A percentile compares a stretch with the other conserved stretches of the same genome.
These are phyloP conservation scores for Cryptocephalus primarius DNA, from an alignment of 2,888 invertebrate species.

Conservation along the genomic window DNA sequence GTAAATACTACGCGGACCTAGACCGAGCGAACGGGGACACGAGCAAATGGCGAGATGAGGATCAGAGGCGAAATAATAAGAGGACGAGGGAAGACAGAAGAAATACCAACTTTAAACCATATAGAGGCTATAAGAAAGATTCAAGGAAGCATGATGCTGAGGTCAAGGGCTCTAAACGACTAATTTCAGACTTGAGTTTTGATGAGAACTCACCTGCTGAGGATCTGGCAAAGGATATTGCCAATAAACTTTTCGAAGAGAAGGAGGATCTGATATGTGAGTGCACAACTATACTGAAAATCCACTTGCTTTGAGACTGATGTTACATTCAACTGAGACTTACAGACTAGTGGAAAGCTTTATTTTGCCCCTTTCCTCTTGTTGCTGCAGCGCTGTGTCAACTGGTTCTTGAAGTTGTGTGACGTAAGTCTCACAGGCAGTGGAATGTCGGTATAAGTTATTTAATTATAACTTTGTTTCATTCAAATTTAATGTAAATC, in stretches of 20 bases:
- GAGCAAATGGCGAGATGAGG: not conserved
- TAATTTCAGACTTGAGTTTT: slow-evolving; percentile 47
- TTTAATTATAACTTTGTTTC: too few relatives aligned
- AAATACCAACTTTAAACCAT: slow-evolving; percentile 43
- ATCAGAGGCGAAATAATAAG: slow-evolving; percentile 39
- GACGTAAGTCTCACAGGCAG: too few relatives aligned
- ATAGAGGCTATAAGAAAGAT: slow-evolving; percentile 31
- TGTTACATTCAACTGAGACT: too few relatives aligned
- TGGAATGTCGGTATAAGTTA: too few relatives aligned
- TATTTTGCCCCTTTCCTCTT: too few relatives aligned
- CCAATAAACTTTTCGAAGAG: slow-evolving; percentile 61
- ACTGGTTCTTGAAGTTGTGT: too few relatives aligned
- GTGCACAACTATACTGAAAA: slow-evolving; percentile 26
- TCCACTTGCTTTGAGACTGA: too few relatives aligned
- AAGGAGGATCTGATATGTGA: slow-evolving; percentile 64
- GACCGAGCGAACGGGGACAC: slow-evolving; percentile 4
- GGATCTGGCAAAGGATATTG: slow-evolving; percentile 59
- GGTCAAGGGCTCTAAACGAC: slow-evolving; percentile 44
- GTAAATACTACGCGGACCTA: slow-evolving; percentile 41
- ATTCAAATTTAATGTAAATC: too few relatives aligned
- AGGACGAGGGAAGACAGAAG: slow-evolving; percentile 47
- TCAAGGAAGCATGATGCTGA: slow-evolving; percentile 27
- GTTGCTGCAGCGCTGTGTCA: too few relatives aligned
- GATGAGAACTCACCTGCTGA: slow-evolving; percentile 42
- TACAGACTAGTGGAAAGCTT: too few relatives aligned